phyloP scores from a whole-genome alignment of 2,113 vertebrate genomes.

The Axis porcinus region DNA sequence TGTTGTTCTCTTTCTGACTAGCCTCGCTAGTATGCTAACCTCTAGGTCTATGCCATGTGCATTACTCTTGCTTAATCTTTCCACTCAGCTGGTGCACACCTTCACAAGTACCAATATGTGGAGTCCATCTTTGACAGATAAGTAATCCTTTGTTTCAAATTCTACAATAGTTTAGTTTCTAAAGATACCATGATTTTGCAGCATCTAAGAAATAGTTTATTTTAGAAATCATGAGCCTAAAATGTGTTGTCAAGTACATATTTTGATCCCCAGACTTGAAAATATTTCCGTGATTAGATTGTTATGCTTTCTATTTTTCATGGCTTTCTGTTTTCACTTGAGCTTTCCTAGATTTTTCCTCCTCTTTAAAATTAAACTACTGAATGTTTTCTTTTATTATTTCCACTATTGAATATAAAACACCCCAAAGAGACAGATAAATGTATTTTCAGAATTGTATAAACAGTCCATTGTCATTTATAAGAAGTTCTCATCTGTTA shows the following conservation, averaged over 20 bases:
- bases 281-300: not conserved
- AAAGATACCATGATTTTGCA: not conserved
- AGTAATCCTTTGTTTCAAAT: not conserved
- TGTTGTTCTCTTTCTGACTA: not conserved
- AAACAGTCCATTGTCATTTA: conserved; percentile 43
- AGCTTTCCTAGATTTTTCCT: not conserved
- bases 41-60: not conserved
- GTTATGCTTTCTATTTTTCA: not conserved
- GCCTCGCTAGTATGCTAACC: not conserved
- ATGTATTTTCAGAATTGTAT: conserved; percentile 19
- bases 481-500: not conserved
- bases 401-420: not conserved
- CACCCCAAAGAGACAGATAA: conserved; percentile 27
- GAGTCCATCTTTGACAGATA: not conserved
- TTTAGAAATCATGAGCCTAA: not conserved
- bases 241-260: not conserved
- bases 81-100: not conserved
- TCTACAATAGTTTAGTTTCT: not conserved
- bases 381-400: conserved; percentile 19
- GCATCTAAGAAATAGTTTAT: not conserved
- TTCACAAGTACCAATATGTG: not conserved
- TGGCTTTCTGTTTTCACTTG: not conserved
- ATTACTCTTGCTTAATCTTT: not conserved
- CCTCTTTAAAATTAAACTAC: not conserved
- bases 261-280: conserved; percentile 31